phyloP scores from a whole-genome alignment of 1,140 invertebrate genomes.

The Heliconius himera region DNA sequence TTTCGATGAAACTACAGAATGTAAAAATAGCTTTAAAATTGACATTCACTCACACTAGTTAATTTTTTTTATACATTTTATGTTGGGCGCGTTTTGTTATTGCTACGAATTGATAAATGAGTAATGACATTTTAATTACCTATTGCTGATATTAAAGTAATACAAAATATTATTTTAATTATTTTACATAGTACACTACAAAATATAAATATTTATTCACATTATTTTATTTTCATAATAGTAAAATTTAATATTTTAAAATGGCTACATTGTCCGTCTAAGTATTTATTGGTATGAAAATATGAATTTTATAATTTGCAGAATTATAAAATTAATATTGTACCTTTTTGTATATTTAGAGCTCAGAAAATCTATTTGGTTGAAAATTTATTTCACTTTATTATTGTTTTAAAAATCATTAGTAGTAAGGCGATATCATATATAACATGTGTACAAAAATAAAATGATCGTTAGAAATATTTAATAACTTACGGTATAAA shows the following conservation, averaged over 20 bases:
- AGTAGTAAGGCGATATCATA: no score
- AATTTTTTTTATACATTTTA: slow-evolving; percentile 20
- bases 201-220: neutral
- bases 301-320: neutral
- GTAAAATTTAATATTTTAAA: neutral
- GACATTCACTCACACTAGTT: slow-evolving; percentile 48
- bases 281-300: neutral
- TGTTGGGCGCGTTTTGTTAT: slow-evolving; percentile 21
- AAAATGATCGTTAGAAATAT: no score
- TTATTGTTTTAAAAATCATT: no score
- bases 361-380: no score
- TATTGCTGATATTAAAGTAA: neutral
- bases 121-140: slow-evolving; percentile 7
- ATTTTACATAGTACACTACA: neutral
- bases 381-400: no score
- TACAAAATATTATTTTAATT: neutral
- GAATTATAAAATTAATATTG: no score
- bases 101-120: neutral
- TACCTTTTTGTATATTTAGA: no score
- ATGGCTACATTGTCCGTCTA: neutral
- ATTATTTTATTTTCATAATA: neutral
- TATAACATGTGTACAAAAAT: no score
- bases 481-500: no score
- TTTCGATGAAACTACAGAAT: slow-evolving; percentile 61
- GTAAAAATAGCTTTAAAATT: slow-evolving; percentile 73